A percentile compares a stretch with the other conserved stretches of the same genome.
Evolutionary conservation across 2,113 vertebrate species (phyloP).

Genomic region (Thamnophis sirtalis): DNA sequence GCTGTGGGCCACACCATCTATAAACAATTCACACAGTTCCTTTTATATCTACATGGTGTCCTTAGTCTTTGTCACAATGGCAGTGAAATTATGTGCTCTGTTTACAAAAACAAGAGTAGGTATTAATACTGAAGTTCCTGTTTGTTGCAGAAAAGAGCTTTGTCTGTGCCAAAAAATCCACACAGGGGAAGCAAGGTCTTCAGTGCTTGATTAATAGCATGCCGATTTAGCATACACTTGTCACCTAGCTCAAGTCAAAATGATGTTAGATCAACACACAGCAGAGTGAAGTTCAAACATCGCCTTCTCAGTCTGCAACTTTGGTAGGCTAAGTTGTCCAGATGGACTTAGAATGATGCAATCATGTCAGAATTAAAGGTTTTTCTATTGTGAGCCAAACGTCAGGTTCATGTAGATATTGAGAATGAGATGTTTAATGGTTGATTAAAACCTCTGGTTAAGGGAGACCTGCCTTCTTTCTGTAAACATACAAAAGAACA

Average conservation of each 20-base stretch:
- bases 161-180: background rate
- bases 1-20: background rate
- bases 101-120: background rate
- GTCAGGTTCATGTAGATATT: background rate
- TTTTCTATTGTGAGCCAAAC: background rate
- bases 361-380: background rate
- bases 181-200: background rate
- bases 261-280: background rate
- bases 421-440: background rate
- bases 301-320: background rate
- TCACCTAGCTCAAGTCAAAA: background rate
- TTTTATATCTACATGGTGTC: background rate
- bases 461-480: background rate
- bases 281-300: background rate
- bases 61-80: background rate
- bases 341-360: background rate
- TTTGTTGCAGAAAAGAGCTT: background rate
- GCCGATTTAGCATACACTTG: background rate
- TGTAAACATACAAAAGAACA: background rate
- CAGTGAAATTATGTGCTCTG: background rate
- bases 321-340: background rate
- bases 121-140: background rate
- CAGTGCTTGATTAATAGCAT: background rate
- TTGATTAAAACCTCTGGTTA: background rate
- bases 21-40: background rate